phyloP scores from a whole-genome alignment of 1,140 invertebrate genomes.

The Gonatopus flavifemur region DNA sequence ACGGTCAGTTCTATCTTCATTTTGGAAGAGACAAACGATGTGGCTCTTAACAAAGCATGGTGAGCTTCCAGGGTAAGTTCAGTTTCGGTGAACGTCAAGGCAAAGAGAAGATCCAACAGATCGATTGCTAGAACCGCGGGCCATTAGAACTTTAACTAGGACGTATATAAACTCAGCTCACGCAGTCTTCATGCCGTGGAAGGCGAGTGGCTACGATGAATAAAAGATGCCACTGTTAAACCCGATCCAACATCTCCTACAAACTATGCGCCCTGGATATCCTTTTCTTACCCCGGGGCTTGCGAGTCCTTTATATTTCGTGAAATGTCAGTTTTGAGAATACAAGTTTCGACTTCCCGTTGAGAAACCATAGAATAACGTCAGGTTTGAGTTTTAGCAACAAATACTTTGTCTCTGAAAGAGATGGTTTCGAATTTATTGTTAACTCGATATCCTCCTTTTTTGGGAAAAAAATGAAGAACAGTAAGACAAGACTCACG shows the following conservation, averaged over 20 bases:
- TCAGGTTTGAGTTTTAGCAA: too few relatives aligned
- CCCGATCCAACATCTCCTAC: constrained; percentile 30
- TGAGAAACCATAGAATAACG: too few relatives aligned
- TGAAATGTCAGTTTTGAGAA: too few relatives aligned
- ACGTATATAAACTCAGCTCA: constrained; percentile 45
- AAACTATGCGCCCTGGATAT: constrained; percentile 24
- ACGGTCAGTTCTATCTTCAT: too few relatives aligned
- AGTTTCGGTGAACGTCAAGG: constrained; percentile 11
- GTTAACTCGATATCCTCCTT: too few relatives aligned
- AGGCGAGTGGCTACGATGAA: constrained; percentile 40
- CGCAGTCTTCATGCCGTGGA: constrained; percentile 46
- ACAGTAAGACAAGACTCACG: too few relatives aligned
- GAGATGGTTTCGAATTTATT: too few relatives aligned
- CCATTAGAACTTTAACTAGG: constrained; percentile 47
- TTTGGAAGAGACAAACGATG: too few relatives aligned
- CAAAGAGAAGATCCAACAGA: constrained; percentile 33
- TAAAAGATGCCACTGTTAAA: constrained; percentile 47
- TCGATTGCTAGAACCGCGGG: constrained; percentile 42
- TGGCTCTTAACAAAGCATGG: constrained; percentile 27
- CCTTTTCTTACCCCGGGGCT: constrained; percentile 11
- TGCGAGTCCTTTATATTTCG: too few relatives aligned
- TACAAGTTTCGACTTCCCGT: too few relatives aligned
- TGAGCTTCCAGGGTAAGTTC: constrained; percentile 24
- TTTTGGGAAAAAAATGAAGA: too few relatives aligned
- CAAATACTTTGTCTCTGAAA: too few relatives aligned